Evolutionary conservation across 2,888 invertebrate species (phyloP).

Genomic region (Amaurobius ferox): DNA sequence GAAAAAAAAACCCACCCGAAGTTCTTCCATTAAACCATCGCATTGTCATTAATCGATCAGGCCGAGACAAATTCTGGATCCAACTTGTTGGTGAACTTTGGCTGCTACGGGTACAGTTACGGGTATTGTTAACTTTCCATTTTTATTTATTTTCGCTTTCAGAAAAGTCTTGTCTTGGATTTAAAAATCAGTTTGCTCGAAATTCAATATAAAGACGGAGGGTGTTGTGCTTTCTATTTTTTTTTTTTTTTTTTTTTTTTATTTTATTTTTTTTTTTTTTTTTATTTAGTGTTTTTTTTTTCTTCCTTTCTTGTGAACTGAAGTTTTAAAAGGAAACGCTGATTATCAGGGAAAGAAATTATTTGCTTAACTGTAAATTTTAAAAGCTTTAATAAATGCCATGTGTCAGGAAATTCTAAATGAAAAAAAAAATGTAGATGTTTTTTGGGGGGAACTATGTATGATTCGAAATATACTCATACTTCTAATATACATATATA

Average conservation of each 20-base stretch:
- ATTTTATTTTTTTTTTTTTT: background rate
- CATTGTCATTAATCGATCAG: constrained; percentile 64
- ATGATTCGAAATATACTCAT: too few species aligned
- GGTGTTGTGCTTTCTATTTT: too few species aligned
- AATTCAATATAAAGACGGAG: background rate
- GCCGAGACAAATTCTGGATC: constrained; percentile 60
- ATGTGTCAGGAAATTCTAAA: too few species aligned
- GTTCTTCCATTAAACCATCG: constrained; percentile 68
- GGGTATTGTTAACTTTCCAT: background rate
- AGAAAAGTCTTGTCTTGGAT: background rate
- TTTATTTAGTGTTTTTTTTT: background rate
- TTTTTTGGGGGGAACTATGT: too few species aligned
- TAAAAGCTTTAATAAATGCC: too few species aligned
- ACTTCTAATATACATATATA: too few species aligned
- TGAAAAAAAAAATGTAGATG: too few species aligned
- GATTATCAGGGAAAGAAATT: too few species aligned
- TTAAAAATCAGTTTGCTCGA: background rate
- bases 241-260: background rate
- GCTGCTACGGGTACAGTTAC: background rate
- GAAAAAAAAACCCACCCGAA: constrained; percentile 17
- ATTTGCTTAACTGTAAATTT: too few species aligned
- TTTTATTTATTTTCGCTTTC: background rate
- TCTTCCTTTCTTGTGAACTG: too few species aligned
- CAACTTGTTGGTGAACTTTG: constrained; percentile 37
- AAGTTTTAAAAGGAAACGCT: background rate